Percentiles rank a stretch among this genome's conserved stretches.
phyloP scores from a whole-genome alignment of 2,113 vertebrate genomes.

The Macquaria ambigua region DNA sequence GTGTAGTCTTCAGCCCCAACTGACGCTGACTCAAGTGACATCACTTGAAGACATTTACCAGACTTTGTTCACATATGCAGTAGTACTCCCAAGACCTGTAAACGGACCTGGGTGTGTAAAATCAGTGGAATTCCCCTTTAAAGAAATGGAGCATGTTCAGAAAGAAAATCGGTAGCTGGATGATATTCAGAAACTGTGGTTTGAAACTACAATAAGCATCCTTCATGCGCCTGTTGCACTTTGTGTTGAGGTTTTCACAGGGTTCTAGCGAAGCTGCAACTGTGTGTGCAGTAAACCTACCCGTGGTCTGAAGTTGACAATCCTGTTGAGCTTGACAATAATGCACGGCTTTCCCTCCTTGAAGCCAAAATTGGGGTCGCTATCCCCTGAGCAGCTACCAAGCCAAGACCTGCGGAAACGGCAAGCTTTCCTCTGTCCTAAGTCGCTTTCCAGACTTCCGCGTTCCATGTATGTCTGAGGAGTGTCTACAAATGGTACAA shows the following conservation, averaged over 20 bases:
- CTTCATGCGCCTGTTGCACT: neutral
- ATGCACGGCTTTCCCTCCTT: constrained; percentile 90
- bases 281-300: constrained; percentile 77
- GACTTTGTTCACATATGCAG: neutral
- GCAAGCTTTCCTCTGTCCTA: constrained; percentile 86
- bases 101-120: neutral
- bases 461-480: constrained; percentile 80
- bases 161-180: too few species aligned
- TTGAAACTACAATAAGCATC: neutral
- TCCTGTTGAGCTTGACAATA: constrained; percentile 95
- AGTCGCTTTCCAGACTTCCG: constrained; percentile 71
- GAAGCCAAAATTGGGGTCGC: constrained; percentile 86
- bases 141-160: neutral
- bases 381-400: constrained; percentile 86
- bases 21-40: too few species aligned
- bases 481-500: constrained; percentile 55
- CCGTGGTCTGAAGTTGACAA: constrained; percentile 93
- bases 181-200: neutral
- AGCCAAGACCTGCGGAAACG: constrained; percentile 87
- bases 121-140: neutral
- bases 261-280: neutral
- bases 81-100: neutral
- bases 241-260: neutral
- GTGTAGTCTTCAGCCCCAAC: too few species aligned
- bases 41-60: neutral